Percentiles rank a stretch among this genome's conserved stretches.
Evolutionary conservation across 2,888 invertebrate genomes (phyloP).

Genomic region (Ophion ellenae): DNA sequence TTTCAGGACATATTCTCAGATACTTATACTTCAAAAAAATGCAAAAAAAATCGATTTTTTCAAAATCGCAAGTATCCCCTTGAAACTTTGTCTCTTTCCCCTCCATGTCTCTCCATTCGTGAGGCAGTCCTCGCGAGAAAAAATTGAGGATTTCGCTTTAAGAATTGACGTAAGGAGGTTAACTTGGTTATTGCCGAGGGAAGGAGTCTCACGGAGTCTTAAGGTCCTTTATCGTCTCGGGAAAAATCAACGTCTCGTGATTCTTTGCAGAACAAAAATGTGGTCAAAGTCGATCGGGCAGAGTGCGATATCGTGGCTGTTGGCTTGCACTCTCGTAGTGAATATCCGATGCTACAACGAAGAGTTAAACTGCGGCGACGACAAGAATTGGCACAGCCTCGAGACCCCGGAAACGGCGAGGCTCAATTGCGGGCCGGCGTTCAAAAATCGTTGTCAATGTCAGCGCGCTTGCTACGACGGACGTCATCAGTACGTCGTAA

Average conservation of each 20-base stretch:
- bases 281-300: constrained; percentile 47
- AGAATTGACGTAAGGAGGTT: background rate
- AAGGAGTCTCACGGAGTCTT: background rate
- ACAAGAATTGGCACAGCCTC: constrained; percentile 77
- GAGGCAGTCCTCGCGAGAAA: background rate
- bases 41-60: too few species aligned
- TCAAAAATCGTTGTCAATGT: constrained; percentile 85
- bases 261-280: constrained; percentile 69
- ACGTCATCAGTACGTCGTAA: constrained; percentile 86
- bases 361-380: constrained; percentile 70
- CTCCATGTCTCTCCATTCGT: background rate
- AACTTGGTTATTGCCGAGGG: background rate
- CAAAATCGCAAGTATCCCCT: too few species aligned
- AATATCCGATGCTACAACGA: constrained; percentile 60
- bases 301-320: constrained; percentile 49
- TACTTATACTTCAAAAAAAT: too few species aligned
- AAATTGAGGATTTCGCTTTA: background rate
- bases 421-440: constrained; percentile 84
- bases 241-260: constrained; percentile 2
- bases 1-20: too few species aligned
- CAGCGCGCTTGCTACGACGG: constrained; percentile 85
- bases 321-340: constrained; percentile 51
- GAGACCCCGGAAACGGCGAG: constrained; percentile 73
- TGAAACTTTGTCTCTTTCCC: background rate
- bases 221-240: too few species aligned